Evolutionary conservation across 2,888 invertebrate species (phyloP).

Genomic region (Eudemis profundana): DNA sequence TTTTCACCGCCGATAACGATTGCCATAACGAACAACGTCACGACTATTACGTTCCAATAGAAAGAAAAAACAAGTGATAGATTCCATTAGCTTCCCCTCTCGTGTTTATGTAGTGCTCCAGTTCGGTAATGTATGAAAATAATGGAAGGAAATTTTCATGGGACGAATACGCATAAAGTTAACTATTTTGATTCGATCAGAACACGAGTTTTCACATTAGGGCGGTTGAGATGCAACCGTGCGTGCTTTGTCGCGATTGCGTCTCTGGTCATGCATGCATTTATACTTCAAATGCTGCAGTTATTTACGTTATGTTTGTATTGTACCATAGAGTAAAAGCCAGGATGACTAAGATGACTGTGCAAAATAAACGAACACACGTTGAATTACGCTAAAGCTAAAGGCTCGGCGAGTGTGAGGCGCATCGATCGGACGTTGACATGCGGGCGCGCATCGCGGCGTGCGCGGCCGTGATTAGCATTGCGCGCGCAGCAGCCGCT

Average conservation of each 20-base stretch:
- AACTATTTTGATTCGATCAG: not conserved
- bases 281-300: not conserved
- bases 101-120: conserved; percentile 39
- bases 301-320: not conserved
- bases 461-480: conserved; percentile 43
- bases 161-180: not conserved
- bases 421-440: conserved; percentile 61
- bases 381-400: conserved; percentile 38
- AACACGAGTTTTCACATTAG: not conserved
- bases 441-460: conserved; percentile 48
- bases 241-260: not conserved
- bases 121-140: conserved; percentile 32
- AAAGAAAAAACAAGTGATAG: conserved; percentile 21
- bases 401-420: conserved; percentile 56
- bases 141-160: conserved; percentile 19
- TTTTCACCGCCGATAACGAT: conserved; percentile 42
- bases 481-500: conserved; percentile 55
- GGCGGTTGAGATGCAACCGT: not conserved
- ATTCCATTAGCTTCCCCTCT: conserved; percentile 37
- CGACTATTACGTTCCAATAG: conserved; percentile 44
- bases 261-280: not conserved
- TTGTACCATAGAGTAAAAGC: not conserved
- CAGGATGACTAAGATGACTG: conserved; percentile 29
- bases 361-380: conserved; percentile 31
- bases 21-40: conserved; percentile 44